phyloP scores from a whole-genome alignment of 2,888 invertebrate genomes.

The Sinopyrophorus schimmeli region DNA sequence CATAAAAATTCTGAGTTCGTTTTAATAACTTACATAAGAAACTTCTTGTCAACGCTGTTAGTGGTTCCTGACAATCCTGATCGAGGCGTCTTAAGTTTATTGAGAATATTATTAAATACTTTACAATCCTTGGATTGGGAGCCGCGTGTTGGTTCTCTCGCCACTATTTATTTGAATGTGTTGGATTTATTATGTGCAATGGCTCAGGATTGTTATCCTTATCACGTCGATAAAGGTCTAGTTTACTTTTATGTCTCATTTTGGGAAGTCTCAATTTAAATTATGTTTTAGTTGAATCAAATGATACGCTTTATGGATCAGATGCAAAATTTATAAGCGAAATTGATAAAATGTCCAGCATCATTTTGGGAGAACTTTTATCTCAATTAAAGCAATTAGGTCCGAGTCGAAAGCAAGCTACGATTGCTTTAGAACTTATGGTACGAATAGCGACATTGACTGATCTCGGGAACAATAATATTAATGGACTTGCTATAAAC shows the following conservation, averaged over 20 bases:
- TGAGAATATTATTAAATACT: conserved; percentile 79
- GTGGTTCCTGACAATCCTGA: conserved; percentile 90
- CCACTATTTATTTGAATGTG: conserved; percentile 72
- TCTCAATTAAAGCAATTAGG: conserved; percentile 67
- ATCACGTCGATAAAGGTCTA: conserved; percentile 81
- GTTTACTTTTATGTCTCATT: conserved; percentile 1
- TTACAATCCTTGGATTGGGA: conserved; percentile 76
- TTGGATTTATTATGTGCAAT: conserved; percentile 78
- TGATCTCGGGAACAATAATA: conserved; percentile 63
- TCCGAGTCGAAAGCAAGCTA: conserved; percentile 67
- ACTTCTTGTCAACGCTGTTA: conserved; percentile 80
- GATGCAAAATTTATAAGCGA: conserved; percentile 84
- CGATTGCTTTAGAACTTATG: conserved; percentile 75
- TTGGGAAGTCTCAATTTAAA: conserved; percentile 11
- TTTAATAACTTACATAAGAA: conserved; percentile 70
- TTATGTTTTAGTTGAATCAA: conserved; percentile 85
- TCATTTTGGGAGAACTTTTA: conserved; percentile 77
- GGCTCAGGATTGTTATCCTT: conserved; percentile 81
- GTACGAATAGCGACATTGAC: conserved; percentile 67
- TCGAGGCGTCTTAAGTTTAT: conserved; percentile 79
- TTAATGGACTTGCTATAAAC: conserved; percentile 73
- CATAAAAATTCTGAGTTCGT: conserved; percentile 72
- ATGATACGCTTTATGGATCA: conserved; percentile 88
- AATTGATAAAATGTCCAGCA: conserved; percentile 74
- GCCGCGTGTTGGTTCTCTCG: conserved; percentile 66